phyloP scores from a whole-genome alignment of 2,888 invertebrate genomes.

The Blastobasis lacticolella region DNA sequence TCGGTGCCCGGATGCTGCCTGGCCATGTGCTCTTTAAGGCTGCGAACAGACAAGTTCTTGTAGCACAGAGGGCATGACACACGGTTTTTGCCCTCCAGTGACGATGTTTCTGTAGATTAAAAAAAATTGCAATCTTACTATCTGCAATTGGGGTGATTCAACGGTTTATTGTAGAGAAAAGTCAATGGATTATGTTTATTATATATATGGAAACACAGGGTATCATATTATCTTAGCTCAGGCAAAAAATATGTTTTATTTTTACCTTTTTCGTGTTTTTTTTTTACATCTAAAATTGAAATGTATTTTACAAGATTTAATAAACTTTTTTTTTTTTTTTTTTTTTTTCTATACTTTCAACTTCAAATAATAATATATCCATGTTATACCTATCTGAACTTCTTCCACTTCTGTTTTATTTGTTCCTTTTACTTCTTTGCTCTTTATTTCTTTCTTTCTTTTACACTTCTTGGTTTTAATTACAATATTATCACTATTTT shows the following conservation, averaged over 20 bases:
- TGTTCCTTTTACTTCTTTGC: background rate
- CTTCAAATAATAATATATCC: background rate
- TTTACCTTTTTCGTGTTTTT: too few species aligned
- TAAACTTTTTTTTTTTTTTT: background rate
- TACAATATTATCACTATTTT: background rate
- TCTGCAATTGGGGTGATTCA: background rate
- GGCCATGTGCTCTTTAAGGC: conserved; percentile 34
- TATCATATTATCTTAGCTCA: too few species aligned
- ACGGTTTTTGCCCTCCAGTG: conserved; percentile 7
- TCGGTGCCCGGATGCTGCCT: conserved; percentile 37
- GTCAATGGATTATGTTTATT: background rate
- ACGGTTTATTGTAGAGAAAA: background rate
- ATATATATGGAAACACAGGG: background rate
- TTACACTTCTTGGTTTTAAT: background rate
- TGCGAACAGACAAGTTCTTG: conserved; percentile 35
- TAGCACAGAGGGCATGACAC: conserved; percentile 39
- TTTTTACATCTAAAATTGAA: too few species aligned
- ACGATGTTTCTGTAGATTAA: background rate
- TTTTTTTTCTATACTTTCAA: background rate
- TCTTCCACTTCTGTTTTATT: background rate
- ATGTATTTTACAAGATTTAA: too few species aligned
- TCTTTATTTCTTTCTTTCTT: background rate
- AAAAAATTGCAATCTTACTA: background rate
- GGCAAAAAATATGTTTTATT: too few species aligned
- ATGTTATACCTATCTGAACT: background rate